Conservation (phyloP, 2,888 invertebrate species). For the Lasioglossum leucozonium region DNA sequence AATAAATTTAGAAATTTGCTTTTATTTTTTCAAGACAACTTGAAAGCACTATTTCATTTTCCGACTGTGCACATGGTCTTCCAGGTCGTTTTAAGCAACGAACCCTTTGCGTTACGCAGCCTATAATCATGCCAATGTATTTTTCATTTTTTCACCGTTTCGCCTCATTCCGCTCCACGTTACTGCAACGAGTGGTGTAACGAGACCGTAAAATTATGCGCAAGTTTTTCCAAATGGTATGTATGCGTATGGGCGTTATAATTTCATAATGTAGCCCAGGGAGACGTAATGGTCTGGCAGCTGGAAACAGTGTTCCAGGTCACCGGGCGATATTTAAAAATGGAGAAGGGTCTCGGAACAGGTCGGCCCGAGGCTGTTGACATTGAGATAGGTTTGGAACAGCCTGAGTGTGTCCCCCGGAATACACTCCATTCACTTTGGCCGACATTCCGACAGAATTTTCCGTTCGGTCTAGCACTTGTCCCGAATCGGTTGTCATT, state of each 20-base stretch:
- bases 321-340: conserved; percentile 2
- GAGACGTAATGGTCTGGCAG: neutral
- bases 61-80: neutral
- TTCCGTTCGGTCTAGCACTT: neutral
- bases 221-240: neutral
- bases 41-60: neutral
- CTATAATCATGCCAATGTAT: neutral
- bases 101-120: neutral
- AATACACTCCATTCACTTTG: neutral
- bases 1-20: neutral
- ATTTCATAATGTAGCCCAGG: neutral
- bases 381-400: neutral
- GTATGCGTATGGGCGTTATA: neutral
- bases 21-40: neutral
- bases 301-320: neutral
- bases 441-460: neutral
- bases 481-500: neutral
- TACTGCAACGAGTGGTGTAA: neutral
- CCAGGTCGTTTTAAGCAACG: neutral
- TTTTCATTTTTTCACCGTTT: neutral
- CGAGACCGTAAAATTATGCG: neutral
- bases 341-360: neutral
- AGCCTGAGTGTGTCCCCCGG: neutral
- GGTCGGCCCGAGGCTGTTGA: neutral
- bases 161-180: neutral